A percentile compares a stretch with the other conserved stretches of the same genome.
Evolutionary conservation across 2,888 invertebrate genomes (phyloP).

Genomic region (Petrolisthes manimaculis): DNA sequence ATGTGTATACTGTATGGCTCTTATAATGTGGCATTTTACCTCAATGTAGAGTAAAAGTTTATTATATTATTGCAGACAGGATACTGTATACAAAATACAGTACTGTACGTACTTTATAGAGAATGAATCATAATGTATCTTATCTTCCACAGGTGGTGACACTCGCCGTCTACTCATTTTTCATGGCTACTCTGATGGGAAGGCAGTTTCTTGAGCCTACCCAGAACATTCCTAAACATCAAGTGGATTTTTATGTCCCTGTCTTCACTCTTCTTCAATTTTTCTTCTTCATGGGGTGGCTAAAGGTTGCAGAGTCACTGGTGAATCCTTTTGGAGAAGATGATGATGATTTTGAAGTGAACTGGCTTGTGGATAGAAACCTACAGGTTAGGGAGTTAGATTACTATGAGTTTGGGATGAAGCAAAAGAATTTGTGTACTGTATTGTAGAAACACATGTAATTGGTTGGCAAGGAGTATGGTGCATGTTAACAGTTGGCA

Average conservation of each 20-base stretch:
- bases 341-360: constrained; percentile 93
- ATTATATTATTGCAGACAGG: no score
- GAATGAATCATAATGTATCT: neutral
- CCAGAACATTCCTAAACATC: constrained; percentile 70
- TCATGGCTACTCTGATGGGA: constrained; percentile 88
- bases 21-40: no score
- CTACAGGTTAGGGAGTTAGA: constrained; percentile 78
- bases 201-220: constrained; percentile 82
- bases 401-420: neutral
- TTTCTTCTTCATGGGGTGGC: constrained; percentile 93
- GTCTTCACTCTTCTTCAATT: constrained; percentile 92
- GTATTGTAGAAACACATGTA: no score
- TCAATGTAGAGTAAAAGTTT: no score
- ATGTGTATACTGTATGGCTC: no score
- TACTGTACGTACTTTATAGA: neutral
- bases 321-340: constrained; percentile 96
- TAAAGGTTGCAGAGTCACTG: constrained; percentile 93
- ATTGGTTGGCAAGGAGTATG: no score
- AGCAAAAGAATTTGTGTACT: no score
- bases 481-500: no score
- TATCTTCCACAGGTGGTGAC: constrained; percentile 86
- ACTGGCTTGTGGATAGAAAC: constrained; percentile 93
- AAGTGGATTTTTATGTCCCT: constrained; percentile 83
- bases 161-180: constrained; percentile 89
- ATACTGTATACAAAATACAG: neutral